phyloP scores from a whole-genome alignment of 2,888 invertebrate genomes.

The Pheosia tremula region DNA sequence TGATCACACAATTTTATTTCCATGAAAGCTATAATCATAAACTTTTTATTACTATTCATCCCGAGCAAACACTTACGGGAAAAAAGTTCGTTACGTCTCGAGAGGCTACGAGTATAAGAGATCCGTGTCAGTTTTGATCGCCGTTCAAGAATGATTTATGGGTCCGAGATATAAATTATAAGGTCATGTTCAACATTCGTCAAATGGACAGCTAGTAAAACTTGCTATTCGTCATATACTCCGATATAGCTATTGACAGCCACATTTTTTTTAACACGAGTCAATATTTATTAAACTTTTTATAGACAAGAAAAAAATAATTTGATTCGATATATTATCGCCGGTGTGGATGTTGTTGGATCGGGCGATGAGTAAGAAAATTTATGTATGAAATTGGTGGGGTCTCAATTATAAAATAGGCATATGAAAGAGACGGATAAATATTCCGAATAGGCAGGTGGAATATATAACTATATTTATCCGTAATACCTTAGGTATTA shows the following conservation, averaged over 20 bases:
- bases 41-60: conserved; percentile 79
- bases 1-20: conserved; percentile 76
- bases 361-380: not conserved
- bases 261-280: conserved; percentile 48
- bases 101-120: conserved; percentile 65
- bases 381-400: not conserved
- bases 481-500: too few relatives aligned
- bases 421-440: not conserved
- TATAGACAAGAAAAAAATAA: conserved; percentile 19
- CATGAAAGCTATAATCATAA: conserved; percentile 79
- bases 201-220: conserved; percentile 70
- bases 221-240: conserved; percentile 67
- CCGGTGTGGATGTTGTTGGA: conserved; percentile 1
- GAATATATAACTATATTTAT: too few relatives aligned
- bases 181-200: conserved; percentile 76
- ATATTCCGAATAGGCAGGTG: not conserved
- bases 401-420: too few relatives aligned
- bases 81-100: conserved; percentile 58
- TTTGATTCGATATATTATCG: conserved; percentile 11
- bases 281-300: conserved; percentile 41
- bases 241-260: conserved; percentile 61
- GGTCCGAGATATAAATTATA: conserved; percentile 68
- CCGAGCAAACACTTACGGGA: conserved; percentile 69
- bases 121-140: conserved; percentile 76
- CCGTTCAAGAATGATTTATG: conserved; percentile 74